These are phyloP conservation scores for Amphiura filiformis DNA, from an alignment of 35 echinoderm and acorn worm species.

Conservation along the genomic window DNA sequence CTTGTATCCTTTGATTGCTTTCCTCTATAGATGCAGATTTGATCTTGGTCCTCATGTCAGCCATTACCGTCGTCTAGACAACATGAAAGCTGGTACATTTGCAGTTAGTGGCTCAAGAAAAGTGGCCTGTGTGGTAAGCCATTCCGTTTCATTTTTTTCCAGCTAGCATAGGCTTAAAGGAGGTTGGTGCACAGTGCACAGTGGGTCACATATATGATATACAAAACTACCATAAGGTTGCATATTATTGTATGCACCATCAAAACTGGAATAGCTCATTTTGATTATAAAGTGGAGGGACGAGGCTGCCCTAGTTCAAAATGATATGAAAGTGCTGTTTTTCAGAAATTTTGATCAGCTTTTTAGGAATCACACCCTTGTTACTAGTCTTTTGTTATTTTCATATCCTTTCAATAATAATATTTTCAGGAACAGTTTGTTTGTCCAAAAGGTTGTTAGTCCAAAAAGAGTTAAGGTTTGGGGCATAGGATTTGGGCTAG, in stretches of 20 bases:
- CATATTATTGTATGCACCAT: neutral
- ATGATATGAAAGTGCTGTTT: too few species aligned
- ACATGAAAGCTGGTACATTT: conserved; percentile 84
- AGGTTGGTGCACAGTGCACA: neutral
- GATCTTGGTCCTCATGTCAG: conserved; percentile 76
- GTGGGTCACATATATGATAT: neutral
- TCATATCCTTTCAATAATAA: too few species aligned
- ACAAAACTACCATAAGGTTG: neutral
- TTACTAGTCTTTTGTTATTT: too few species aligned
- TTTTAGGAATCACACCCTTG: too few species aligned
- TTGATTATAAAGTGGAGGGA: too few species aligned
- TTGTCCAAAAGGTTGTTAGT: too few species aligned
- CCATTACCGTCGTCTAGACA: conserved; percentile 73
- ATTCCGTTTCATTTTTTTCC: neutral
- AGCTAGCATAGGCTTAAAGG: neutral
- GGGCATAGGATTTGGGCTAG: too few species aligned
- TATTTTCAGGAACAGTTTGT: too few species aligned
- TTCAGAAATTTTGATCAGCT: too few species aligned
- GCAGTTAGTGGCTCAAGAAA: conserved; percentile 96
- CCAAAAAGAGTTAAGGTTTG: too few species aligned
- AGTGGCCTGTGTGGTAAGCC: conserved; percentile 96
- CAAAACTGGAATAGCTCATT: neutral
- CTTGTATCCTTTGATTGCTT: too few species aligned
- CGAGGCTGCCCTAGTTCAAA: too few species aligned
- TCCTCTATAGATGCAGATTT: conserved; percentile 43